Evolutionary conservation across 2,888 invertebrate species (phyloP), one percentile per base, ranked within the genome.

Genomic region (Tanytarsus gracilentus): DNA sequence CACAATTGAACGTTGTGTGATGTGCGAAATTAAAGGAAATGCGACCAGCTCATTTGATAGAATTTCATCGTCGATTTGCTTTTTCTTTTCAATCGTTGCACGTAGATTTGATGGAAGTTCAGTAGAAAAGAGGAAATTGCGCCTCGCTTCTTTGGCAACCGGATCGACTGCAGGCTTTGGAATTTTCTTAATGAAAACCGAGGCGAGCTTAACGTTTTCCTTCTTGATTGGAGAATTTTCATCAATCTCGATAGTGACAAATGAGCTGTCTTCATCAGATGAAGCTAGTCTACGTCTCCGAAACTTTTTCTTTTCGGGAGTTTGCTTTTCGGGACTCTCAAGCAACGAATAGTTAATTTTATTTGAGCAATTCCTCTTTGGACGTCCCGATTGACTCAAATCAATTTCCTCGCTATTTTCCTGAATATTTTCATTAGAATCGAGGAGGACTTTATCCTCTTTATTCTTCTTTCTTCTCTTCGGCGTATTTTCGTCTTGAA

Each of bases 111-210:
- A 81, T 8, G 85, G 83, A 5, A 85, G 78, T 18, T 44, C 44
- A n/a, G 85, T 85, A 63, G 87, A 85, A 65, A 81, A 78, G 33
- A 88, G 73, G 72, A 88, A 88, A 62, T 79, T 78, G 63, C 79
- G 79, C 65, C 82, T 81, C 4, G 88, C 86, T 69, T 81, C 80
- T 48, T 81, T 62, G 40, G 76, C 72, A 58, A 74, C 77, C 14
- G 79, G 76, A 73, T 84, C 82, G 14, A 77, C 68, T 68, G 78
- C 79, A 6, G 76, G 77, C 71, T 82, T 84, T 9, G 77, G 70
- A 39, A 71, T 36, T 44, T 70, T 69, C 62, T 76, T 79, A 1
- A 77, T 68, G 71, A 88, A 88, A 49, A 88, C 75, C n/a, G 88
- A 16, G 18, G 18, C 48, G n/a, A 48, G 48, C 7, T 48, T 18